Evolutionary conservation across 37 sponge, comb jelly and placozoan species (phyloP).

Genomic region (Crambe crambe): DNA sequence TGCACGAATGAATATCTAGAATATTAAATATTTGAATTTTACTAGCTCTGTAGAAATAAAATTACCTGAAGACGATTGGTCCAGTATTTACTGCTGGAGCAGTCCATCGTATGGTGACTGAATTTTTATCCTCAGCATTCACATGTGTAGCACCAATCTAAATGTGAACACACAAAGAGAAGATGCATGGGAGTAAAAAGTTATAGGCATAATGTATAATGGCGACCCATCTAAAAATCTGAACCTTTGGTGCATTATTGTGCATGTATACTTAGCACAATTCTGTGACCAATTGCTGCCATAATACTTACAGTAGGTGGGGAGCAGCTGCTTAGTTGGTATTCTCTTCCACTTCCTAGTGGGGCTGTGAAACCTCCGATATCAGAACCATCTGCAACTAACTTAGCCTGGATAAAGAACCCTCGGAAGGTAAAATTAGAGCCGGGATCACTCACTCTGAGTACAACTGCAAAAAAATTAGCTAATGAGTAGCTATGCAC

Average conservation of each 20-base stretch:
- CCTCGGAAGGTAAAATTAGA: slow-evolving; percentile 11
- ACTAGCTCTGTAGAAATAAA: no score
- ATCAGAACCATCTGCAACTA: slow-evolving; percentile 26
- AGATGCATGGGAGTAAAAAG: no score
- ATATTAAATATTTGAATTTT: no score
- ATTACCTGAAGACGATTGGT: slow-evolving; percentile 12
- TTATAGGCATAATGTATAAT: no score
- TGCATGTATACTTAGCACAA: no score
- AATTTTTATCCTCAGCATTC: not conserved
- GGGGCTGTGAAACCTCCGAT: slow-evolving; percentile 12
- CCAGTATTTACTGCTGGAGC: slow-evolving; percentile 43
- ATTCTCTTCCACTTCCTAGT: not conserved
- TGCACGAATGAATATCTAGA: not conserved
- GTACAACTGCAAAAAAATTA: not conserved
- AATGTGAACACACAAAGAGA: no score
- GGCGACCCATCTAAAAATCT: no score
- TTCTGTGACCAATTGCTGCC: no score
- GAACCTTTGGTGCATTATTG: no score
- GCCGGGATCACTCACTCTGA: not conserved
- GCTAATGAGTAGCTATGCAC: no score
- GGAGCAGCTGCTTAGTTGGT: not conserved
- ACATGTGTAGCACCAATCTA: slow-evolving; percentile 39
- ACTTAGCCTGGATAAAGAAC: slow-evolving; percentile 27
- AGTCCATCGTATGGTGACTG: slow-evolving; percentile 21
- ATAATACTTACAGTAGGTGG: slow-evolving; percentile 8